A percentile compares a stretch with the other conserved stretches of the same genome.
phyloP scores from a whole-genome alignment of 2,888 invertebrate genomes.

The Caenorhabditis becei region DNA sequence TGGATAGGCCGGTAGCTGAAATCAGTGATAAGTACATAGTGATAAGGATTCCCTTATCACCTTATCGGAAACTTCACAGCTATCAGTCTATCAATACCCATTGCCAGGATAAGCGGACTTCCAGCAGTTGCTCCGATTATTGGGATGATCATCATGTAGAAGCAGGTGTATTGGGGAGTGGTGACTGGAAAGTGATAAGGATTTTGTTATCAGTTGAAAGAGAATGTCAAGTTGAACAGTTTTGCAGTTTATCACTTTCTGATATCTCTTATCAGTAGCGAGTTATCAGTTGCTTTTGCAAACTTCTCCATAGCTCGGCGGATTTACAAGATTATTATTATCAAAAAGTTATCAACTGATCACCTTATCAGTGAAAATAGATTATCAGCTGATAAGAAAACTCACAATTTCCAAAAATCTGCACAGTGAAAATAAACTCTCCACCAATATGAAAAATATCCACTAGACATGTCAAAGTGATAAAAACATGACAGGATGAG shows the following conservation, averaged over 20 bases:
- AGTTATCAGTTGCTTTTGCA: background rate
- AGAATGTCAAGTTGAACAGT: background rate
- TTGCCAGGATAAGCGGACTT: background rate
- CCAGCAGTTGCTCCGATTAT: background rate
- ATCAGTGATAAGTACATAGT: background rate
- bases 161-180: background rate
- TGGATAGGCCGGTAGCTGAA: background rate
- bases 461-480: background rate
- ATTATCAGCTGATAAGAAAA: background rate
- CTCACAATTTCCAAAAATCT: background rate
- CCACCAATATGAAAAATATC: background rate
- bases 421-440: background rate
- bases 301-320: background rate
- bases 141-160: slow-evolving; percentile 2
- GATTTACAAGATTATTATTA: background rate
- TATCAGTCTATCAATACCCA: background rate
- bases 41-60: background rate
- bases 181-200: background rate
- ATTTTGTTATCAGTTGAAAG: background rate
- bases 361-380: too few species aligned
- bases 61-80: background rate
- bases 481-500: background rate
- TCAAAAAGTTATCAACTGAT: background rate
- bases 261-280: background rate
- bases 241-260: background rate